Evolutionary conservation across 2,113 vertebrate genomes (phyloP), one percentile per base, ranked within the genome.

Genomic region (Sinosuthora webbiana): DNA sequence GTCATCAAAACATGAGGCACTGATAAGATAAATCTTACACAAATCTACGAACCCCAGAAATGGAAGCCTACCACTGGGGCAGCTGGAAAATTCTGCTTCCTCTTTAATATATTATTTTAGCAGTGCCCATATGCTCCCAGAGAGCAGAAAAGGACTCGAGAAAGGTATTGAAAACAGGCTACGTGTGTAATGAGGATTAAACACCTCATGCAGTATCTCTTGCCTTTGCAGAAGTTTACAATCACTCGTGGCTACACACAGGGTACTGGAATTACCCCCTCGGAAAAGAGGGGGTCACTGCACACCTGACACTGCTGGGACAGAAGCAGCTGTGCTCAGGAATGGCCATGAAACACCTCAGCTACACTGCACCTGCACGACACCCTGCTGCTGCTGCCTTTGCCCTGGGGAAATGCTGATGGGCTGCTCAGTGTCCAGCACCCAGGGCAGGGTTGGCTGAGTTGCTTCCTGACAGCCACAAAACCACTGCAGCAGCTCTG

Each of bases 11-110:
- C 91, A 82, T 7, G 47, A 94, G 79, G 76, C 60, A 31, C 33
- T 47, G 85, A 35, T 73, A 96, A 93, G 93, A 94, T 89, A 95
- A 97, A 95, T 89, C 68, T 70, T 86, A 85, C 45, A 78, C 84
- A 60, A 81, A 71, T n/a, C 47, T 68, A 77, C 0, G 0, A 91
- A 94, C 90, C 87, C 81, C 85, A 89, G 82, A 96, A 97, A 53
- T 7, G 78, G 78, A 94, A 91, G 63, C 73, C 75, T 41, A 89
- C 92, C 93, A 83, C 44, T 18, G 59, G 65, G 35, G 49, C 30
- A 95, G 45, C 7, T 7, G 42, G 71, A 87, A 81, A 92, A 79
- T 77, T 59, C 57, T 47, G n/a, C 77, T 77, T 94, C 60, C 68
- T 77, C 47, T 33, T 50, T 45, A 68, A 92, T 68, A 13, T 4